Base-by-base conservation (phyloP, 2,113 vertebrate genomes). In the Girardinichthys multiradiatus region DNA sequence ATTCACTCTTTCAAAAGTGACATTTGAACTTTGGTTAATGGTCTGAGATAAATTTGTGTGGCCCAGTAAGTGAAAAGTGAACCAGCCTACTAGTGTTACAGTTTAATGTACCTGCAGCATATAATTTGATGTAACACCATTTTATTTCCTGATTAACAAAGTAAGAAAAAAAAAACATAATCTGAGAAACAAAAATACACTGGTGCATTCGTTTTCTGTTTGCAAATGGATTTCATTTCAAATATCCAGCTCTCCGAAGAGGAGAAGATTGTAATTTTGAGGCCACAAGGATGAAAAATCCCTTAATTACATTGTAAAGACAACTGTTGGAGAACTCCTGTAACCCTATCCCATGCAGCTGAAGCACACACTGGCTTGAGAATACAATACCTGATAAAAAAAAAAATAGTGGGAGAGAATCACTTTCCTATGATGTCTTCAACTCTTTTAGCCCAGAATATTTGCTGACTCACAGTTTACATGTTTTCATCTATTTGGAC, bases 301-400 rank as follows among this genome's bases (percentile, higher is more conserved):
- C 75, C 81, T 89, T 93, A 93, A 93, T 93, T 93, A 94, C 91
- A 92, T 87, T 89, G 92, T 90, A 91, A 92, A 92, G 91, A 93
- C 90, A 91, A 92, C 94, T 91, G 91, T 72, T 84, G 89, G 70
- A 42, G 19, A 88, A 92, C 84, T 90, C 77, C 83, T 86, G 89
- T 86, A 91, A 93, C 89, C 80, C 72, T 82, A 93, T 59, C 85
- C 85, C 33, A 61, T 69, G 84, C 91, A 92, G 89, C 91, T 91
- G 90, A 92, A 81, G 66, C 33, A 82, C 68, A 79, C 72, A 61
- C 57, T 30, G 73, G 84, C 76, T 72, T 29, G 70, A 90, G 81
- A 87, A 86, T 7, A 76, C 71, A 48, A 57, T n/a, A 72, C 54
- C 79, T 60, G 88, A 86, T 86, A 78, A 87, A 69, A 28, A 31